Conservation (phyloP, 1,140 invertebrate species). For the Drosophila punjabiensis region DNA sequence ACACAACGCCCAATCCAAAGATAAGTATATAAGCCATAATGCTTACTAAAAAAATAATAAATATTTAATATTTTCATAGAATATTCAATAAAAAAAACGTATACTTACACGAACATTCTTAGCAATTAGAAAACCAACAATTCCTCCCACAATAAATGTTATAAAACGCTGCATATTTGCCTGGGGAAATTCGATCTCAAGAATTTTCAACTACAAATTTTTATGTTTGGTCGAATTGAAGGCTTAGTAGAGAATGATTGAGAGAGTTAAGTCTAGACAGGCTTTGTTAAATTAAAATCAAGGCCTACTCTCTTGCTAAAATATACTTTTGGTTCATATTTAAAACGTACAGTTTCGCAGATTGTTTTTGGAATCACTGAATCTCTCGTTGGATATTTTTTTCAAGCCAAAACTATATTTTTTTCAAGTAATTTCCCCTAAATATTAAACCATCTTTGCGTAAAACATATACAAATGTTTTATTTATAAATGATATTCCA, state of each 20-base stretch:
- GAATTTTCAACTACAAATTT: slow-evolving; percentile 1
- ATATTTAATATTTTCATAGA: background rate
- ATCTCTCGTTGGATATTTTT: no score
- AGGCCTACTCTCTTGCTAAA: background rate
- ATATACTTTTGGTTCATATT: background rate
- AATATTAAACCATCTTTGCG: background rate
- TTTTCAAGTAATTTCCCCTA: no score
- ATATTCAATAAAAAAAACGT: background rate
- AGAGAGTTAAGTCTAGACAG: background rate
- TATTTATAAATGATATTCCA: background rate
- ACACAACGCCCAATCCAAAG: slow-evolving; percentile 56
- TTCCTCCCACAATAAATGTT: slow-evolving; percentile 49
- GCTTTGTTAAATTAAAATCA: background rate
- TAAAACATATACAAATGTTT: background rate
- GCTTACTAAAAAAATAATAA: background rate
- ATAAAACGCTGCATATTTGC: slow-evolving; percentile 43
- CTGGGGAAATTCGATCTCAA: background rate
- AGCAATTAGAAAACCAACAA: slow-evolving; percentile 40
- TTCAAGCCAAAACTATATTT: no score
- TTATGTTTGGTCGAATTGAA: background rate
- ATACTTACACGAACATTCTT: slow-evolving; percentile 47
- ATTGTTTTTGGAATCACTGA: no score
- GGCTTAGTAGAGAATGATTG: background rate
- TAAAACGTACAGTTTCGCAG: no score
- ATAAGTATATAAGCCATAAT: slow-evolving; percentile 44